Evolutionary conservation across 2,888 invertebrate species (phyloP), one percentile per base, ranked within the genome.

Genomic region (Drosophila meridiana): DNA sequence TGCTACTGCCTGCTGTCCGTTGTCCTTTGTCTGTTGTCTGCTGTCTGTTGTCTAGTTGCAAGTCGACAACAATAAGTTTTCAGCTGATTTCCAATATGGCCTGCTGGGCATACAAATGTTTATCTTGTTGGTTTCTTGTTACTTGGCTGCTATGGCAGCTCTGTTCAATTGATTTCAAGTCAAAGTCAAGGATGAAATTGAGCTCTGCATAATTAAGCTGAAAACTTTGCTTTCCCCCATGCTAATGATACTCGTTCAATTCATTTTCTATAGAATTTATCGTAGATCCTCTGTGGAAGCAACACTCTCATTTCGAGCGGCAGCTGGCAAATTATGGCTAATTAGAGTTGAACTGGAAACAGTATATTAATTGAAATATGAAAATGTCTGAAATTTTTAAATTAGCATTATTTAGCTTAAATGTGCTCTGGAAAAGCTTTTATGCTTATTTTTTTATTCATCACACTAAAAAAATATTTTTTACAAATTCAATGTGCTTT

Each of bases 21-120:
- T 45, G 36, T 52, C 36, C 6, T 8, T 8, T n/a, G 14, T 9
- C 48, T 32, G 8, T 2, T 32, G 50, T 11, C 11, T 50, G 50
- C 5, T 32, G n/a, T n/a, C 43, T 45, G n/a, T n/a, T 38, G 36
- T 53, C 38, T 32, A 7, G 34, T 5, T 43, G 48, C 32, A 26
- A 53, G 66, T 69, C 55, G 66, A 32, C 47, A 34, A 47, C 59
- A 40, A 67, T 70, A 67, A 58, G 60, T 50, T 59, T 68, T 43
- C n/a, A 59, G 48, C 68, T 68, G 60, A 50, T 68, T 71, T 71
- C 42, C 14, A 47, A 42, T 50, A 40, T 11, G 32, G 48, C 36
- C 68, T 71, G 48, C 42, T 26, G 59, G 72, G 30, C 72, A 43
- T 50, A 68, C 48, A 60, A 59, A 48, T 71, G 71, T 58, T 48